Evolutionary conservation across 2,888 invertebrate genomes (phyloP), one percentile per base, ranked within the genome.

Genomic region (Cephonodes hylas): DNA sequence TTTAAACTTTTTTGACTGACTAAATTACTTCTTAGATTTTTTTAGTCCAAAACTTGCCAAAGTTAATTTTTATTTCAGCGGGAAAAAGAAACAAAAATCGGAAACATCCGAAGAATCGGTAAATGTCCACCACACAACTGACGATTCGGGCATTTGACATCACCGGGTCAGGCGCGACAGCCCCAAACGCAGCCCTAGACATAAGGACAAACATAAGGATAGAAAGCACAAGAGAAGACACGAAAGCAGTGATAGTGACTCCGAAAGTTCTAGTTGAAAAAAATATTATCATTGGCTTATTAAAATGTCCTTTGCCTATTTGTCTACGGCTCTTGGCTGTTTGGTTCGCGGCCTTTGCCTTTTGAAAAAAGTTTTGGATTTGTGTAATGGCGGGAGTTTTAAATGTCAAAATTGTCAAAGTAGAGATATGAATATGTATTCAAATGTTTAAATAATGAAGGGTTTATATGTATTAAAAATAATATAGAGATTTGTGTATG

Each of bases 101-200:
- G 88, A 88, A n/a, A 84, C 88, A 0, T 91, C 91, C 0, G 86
- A 88, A 62, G 91, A 90, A 61, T 91, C 91, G 0, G 45, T 86
- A n/a, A 90, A 91, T 70, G 79, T 88, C 59, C 91, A 91, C 1
- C 92, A 91, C 58, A 92, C 92, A 1, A 92, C 92, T 0, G 92
- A 92, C 63, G 92, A 92, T 57, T 92, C 92, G 23, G 92, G 92
- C 59, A 92, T 92, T 88, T 92, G 92, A 92, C 92, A 92, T 85
- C 89, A 91, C 64, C 83, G 90, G 42, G 83, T 89, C 64, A 83
- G 89, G 59, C 82, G 89, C 67, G 89, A 88, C 22, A 89, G 89
- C 74, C 89, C 88, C 1, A 83, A 77, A 61, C 77, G 83, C 48
- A 84, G 82, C 69, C 84, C 81, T 53, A 79, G 73, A 63, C 74